Evolutionary conservation across 2,113 vertebrate species (phyloP).

Genomic region (Leptocoma aspasia): DNA sequence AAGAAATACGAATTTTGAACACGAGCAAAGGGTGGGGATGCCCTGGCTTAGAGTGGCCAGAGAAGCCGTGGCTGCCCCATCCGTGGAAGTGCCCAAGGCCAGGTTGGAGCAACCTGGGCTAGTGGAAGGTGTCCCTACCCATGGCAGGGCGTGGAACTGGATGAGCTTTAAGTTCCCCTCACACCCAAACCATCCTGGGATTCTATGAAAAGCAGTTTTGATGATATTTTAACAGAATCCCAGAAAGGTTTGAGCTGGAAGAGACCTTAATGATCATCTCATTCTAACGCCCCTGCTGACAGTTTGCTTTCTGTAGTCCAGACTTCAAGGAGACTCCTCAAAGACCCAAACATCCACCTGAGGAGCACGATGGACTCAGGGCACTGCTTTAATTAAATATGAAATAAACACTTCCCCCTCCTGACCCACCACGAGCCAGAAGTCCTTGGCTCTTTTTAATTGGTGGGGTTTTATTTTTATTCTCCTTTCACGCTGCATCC

Average conservation of each 20-base stretch:
- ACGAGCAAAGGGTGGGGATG: background rate
- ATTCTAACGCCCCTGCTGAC: accelerated
- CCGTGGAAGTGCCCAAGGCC: background rate
- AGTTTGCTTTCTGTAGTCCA: background rate
- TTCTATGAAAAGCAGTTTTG: background rate
- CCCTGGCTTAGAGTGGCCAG: background rate
- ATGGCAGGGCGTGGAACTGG: accelerated
- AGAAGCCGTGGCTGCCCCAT: background rate
- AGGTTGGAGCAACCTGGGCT: accelerated
- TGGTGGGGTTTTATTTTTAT: background rate
- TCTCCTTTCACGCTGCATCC: background rate
- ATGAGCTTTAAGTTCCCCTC: background rate
- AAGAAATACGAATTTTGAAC: background rate
- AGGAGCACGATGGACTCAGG: accelerated
- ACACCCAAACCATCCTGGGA: background rate
- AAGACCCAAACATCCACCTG: background rate
- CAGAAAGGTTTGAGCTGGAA: accelerated
- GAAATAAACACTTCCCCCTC: background rate
- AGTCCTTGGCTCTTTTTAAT: background rate
- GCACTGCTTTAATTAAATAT: background rate
- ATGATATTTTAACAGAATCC: background rate
- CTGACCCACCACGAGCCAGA: background rate
- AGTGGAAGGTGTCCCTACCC: background rate
- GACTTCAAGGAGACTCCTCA: background rate
- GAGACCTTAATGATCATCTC: background rate